A percentile compares a stretch with the other conserved stretches of the same genome.
phyloP scores from a whole-genome alignment of 2,888 invertebrate genomes.

The Apomyelois bistriatella region DNA sequence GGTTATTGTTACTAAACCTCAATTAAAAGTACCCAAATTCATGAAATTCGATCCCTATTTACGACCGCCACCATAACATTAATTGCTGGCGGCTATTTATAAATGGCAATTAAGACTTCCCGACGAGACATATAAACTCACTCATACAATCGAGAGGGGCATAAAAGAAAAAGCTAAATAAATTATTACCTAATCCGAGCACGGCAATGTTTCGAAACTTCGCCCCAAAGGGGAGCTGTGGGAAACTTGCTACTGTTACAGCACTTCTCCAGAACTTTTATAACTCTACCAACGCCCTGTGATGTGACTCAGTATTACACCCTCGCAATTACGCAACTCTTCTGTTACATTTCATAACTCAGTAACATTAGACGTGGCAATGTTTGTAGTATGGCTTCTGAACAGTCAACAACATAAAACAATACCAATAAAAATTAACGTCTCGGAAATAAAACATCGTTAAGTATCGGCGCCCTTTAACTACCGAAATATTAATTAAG shows the following conservation, averaged over 20 bases:
- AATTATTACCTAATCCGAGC: slow-evolving; percentile 62
- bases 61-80: slow-evolving; percentile 1
- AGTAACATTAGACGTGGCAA: neutral
- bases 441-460: slow-evolving; percentile 55
- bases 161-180: slow-evolving; percentile 39
- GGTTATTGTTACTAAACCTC: neutral
- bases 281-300: slow-evolving; percentile 41
- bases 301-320: slow-evolving; percentile 39
- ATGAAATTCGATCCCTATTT: neutral
- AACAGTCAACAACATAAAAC: slow-evolving; percentile 29
- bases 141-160: slow-evolving; percentile 22
- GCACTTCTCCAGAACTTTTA: slow-evolving; percentile 50
- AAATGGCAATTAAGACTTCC: slow-evolving; percentile 12
- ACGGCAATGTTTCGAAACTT: slow-evolving; percentile 45
- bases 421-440: slow-evolving; percentile 55
- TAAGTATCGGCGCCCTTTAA: slow-evolving; percentile 47
- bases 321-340: slow-evolving; percentile 17
- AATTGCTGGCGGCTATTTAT: slow-evolving; percentile 7
- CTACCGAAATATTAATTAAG: slow-evolving; percentile 53
- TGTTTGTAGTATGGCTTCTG: slow-evolving; percentile 1
- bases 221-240: slow-evolving; percentile 33
- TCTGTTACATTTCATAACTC: neutral
- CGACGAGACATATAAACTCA: slow-evolving; percentile 15
- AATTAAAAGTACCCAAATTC: neutral
- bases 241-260: slow-evolving; percentile 35